Evolutionary conservation across 2,888 invertebrate genomes (phyloP).

Genomic region (Drosophila hamatofila): DNA sequence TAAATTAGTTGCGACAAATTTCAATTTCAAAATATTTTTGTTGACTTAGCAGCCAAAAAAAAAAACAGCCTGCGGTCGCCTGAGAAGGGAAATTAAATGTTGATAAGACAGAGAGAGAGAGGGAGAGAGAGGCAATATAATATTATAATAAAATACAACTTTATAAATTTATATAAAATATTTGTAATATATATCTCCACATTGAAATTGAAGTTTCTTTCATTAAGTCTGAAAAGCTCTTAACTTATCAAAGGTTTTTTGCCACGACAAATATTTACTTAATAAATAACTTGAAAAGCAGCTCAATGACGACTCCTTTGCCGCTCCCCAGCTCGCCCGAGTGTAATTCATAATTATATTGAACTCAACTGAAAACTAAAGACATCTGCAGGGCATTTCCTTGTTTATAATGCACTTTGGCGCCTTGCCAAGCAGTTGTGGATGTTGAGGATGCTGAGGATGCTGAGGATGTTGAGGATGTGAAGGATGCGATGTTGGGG

Average conservation of each 20-base stretch:
- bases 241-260: constrained; percentile 29
- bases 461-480: background rate
- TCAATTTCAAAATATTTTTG: constrained; percentile 33
- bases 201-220: background rate
- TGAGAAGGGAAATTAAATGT: constrained; percentile 1
- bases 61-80: background rate
- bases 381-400: constrained; percentile 43
- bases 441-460: background rate
- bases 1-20: constrained; percentile 35
- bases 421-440: constrained; percentile 20
- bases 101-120: background rate
- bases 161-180: background rate
- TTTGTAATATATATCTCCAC: background rate
- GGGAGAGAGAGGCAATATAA: background rate
- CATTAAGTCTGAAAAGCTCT: constrained; percentile 1
- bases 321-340: background rate
- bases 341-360: constrained; percentile 51
- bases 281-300: constrained; percentile 31
- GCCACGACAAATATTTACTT: constrained; percentile 33
- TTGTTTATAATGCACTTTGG: constrained; percentile 46
- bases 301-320: constrained; percentile 9
- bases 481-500: background rate
- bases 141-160: background rate
- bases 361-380: constrained; percentile 39
- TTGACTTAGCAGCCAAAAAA: constrained; percentile 21